These are phyloP conservation scores for Synergus gifuensis DNA, from an alignment of 2,888 invertebrate species.

Conservation along the genomic window DNA sequence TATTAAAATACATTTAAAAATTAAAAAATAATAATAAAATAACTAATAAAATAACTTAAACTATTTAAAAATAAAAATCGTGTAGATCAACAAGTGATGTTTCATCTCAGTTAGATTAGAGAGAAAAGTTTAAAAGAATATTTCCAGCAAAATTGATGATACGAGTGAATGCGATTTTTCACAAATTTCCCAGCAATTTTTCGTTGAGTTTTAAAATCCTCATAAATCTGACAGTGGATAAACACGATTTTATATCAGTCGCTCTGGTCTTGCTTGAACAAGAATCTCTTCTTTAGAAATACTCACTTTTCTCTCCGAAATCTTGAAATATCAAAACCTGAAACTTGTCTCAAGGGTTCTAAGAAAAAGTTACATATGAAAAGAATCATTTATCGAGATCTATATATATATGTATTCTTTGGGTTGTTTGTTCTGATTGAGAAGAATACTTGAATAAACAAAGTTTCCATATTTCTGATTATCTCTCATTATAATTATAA, in stretches of 20 bases:
- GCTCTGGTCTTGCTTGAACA: not conserved
- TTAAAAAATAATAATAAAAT: not conserved
- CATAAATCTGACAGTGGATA: not conserved
- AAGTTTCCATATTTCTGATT: not conserved
- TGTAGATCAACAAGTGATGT: not conserved
- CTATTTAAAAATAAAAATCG: not conserved
- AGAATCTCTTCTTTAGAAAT: not conserved
- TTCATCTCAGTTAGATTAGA: conserved; percentile 21
- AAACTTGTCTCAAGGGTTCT: not conserved
- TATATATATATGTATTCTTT: not conserved
- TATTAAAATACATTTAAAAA: not conserved
- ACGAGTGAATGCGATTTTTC: not conserved
- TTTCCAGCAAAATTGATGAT: not conserved
- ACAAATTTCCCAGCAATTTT: not conserved
- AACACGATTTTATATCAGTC: not conserved
- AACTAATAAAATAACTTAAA: not conserved
- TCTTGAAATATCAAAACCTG: not conserved
- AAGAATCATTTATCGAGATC: not conserved
- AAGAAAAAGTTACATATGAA: not conserved
- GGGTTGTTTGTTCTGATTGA: not conserved
- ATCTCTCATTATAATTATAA: not conserved
- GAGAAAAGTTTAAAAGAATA: not conserved
- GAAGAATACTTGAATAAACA: not conserved
- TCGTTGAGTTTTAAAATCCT: not conserved
- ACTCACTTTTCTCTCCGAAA: not conserved